Evolutionary conservation across 2,888 invertebrate genomes (phyloP).

Genomic region (Acronicta aceris): DNA sequence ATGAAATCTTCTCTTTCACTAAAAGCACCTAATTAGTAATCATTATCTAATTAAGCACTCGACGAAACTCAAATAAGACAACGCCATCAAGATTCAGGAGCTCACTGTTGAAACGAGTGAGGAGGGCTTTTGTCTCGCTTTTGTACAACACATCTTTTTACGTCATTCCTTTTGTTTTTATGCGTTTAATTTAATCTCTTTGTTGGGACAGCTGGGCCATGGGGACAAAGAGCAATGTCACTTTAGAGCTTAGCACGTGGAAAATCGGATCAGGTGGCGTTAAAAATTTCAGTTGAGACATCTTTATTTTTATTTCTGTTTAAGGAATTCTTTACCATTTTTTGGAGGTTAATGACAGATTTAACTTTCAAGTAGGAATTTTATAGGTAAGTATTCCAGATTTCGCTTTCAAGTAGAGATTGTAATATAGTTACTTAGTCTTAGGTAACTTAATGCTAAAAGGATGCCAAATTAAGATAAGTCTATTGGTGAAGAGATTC

Average conservation of each 20-base stretch:
- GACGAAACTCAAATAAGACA: constrained; percentile 25
- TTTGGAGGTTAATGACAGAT: not conserved
- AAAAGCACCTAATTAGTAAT: constrained; percentile 28
- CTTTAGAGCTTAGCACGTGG: constrained; percentile 49
- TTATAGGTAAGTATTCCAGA: not conserved
- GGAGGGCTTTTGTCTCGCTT: constrained; percentile 45
- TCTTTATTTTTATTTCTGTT: constrained; percentile 26
- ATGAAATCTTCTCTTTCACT: not conserved
- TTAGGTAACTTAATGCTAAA: no score
- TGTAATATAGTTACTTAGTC: no score
- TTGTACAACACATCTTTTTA: constrained; percentile 58
- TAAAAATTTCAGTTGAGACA: constrained; percentile 43
- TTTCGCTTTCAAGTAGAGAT: not conserved
- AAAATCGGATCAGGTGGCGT: constrained; percentile 26
- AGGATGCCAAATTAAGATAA: no score
- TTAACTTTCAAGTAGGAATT: not conserved
- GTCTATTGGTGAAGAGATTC: no score
- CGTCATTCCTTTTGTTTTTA: constrained; percentile 58
- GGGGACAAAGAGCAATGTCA: constrained; percentile 70
- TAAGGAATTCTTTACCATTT: constrained; percentile 4
- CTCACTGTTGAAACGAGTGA: constrained; percentile 46
- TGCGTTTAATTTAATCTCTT: constrained; percentile 79
- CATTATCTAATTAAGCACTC: constrained; percentile 30
- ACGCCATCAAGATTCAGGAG: constrained; percentile 48
- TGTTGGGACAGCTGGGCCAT: constrained; percentile 77